A percentile compares a stretch with the other conserved stretches of the same genome.
These are phyloP conservation scores for Drosophila imparisetae DNA, from an alignment of 2,888 invertebrate species.

Conservation along the genomic window DNA sequence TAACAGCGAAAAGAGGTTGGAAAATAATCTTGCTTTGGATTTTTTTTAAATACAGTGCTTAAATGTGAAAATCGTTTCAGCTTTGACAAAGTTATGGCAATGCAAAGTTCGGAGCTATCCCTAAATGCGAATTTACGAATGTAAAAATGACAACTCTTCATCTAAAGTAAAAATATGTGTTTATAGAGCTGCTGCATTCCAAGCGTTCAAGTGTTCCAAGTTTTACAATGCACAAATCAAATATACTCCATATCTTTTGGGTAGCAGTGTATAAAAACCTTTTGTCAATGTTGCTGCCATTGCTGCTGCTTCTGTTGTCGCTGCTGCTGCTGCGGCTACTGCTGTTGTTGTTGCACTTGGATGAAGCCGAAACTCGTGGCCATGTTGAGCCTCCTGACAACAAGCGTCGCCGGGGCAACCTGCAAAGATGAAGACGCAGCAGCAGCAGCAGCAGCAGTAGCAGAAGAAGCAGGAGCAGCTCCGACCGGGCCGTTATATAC, in stretches of 20 bases:
- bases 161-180: not conserved
- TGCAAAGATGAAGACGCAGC: constrained; percentile 66
- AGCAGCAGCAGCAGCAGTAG: constrained; percentile 32
- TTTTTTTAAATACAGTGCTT: not conserved
- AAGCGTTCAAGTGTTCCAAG: not conserved
- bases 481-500: constrained; percentile 63
- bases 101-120: not conserved
- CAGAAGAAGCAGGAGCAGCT: constrained; percentile 24
- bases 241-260: not conserved
- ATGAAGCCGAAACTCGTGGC: constrained; percentile 53
- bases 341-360: constrained; percentile 72
- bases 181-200: not conserved
- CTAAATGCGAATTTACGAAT: not conserved
- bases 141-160: not conserved
- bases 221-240: not conserved
- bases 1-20: not conserved
- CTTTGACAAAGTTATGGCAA: not conserved
- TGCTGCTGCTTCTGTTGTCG: constrained; percentile 3
- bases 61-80: not conserved
- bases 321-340: constrained; percentile 14
- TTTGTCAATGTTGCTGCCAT: constrained; percentile 55
- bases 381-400: constrained; percentile 54
- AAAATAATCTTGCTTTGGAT: not conserved
- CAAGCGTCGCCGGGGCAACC: constrained; percentile 43
- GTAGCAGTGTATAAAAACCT: constrained; percentile 25